Evolutionary conservation across 2,888 invertebrate genomes (phyloP), one percentile per base, ranked within the genome.

Genomic region (Gymnoscelis rufifasciata): DNA sequence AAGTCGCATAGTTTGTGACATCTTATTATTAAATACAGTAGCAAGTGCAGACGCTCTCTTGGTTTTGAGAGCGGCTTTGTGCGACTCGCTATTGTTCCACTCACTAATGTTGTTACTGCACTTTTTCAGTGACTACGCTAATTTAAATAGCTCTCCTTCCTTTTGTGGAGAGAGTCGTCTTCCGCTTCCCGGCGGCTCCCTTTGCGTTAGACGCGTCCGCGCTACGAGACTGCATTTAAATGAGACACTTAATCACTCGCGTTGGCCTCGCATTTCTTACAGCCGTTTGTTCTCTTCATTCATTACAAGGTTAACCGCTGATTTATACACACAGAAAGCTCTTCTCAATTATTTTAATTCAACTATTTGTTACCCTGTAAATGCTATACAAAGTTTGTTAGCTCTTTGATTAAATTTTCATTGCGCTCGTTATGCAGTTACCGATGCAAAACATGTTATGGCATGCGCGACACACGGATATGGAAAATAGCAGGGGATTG

Each of bases 221-320:
- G 74, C 75, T 70, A 77, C 74, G 83, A n/a, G n/a, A 84, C 83
- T 88, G 84, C 83, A 87, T 88, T 86, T 88, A 88, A 87, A 88
- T 88, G 84, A 87, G 86, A 86, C 81, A 88, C 84, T 88, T 84
- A 86, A 87, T 88, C 87, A 88, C 80, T 77, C 74, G 77, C 78
- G 76, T 79, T 80, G 78, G 78, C 72, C 79, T 76, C 74, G 74
- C 77, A 71, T 76, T 83, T 78, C 81, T 80, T 78, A 76, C 77
- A 61, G 76, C 76, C 79, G 77, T 78, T 83, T 75, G 78, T 83
- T 79, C 79, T 78, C 74, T 81, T 80, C 74, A 77, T 84, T 83
- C 73, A 79, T 80, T 83, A 78, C 72, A 68, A 66, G 65, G 64
- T 62, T 62, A 64, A 62, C 64, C 57, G 54, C 60, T 62, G 58